Conservation (phyloP, 2,888 invertebrate genomes). For the Epinotia nisella region DNA sequence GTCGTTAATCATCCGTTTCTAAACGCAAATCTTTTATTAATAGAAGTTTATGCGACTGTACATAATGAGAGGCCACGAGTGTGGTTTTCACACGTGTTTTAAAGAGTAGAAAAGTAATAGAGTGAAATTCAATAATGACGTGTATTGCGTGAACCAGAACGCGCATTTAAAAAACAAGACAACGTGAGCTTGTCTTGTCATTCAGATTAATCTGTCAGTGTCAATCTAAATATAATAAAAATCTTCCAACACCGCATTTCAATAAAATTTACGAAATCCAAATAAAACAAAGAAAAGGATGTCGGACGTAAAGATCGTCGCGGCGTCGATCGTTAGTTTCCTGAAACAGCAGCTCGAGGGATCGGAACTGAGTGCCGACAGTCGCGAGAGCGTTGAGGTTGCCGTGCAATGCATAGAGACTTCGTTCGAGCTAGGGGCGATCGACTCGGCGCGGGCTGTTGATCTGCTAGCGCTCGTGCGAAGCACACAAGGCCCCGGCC, state of each 20-base stretch:
- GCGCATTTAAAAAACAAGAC: constrained; percentile 31
- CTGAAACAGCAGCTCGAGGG: constrained; percentile 83
- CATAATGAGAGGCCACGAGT: too few relatives aligned
- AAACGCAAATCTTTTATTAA: too few relatives aligned
- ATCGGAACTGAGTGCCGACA: constrained; percentile 71
- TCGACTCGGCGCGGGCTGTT: constrained; percentile 69
- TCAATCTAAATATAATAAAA: constrained; percentile 59
- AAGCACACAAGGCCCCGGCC: constrained; percentile 37
- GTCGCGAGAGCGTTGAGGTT: constrained; percentile 94
- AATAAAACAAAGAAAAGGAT: constrained; percentile 53
- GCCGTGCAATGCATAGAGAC: constrained; percentile 97
- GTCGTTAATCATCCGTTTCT: too few relatives aligned
- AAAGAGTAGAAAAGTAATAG: too few relatives aligned
- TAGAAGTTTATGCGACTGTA: too few relatives aligned
- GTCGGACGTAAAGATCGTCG: constrained; percentile 77
- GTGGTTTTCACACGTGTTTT: too few relatives aligned
- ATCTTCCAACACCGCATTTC: constrained; percentile 41
- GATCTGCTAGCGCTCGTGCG: constrained; percentile 70
- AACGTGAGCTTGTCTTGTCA: constrained; percentile 40
- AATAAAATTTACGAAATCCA: constrained; percentile 14
- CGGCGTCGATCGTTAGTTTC: constrained; percentile 85
- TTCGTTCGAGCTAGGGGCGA: constrained; percentile 89
- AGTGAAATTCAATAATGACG: not conserved
- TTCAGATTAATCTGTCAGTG: constrained; percentile 37
- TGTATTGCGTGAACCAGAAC: constrained; percentile 16